phyloP scores from a whole-genome alignment of 2,797 vertebrate genomes.

The Gallinago solitaria region DNA sequence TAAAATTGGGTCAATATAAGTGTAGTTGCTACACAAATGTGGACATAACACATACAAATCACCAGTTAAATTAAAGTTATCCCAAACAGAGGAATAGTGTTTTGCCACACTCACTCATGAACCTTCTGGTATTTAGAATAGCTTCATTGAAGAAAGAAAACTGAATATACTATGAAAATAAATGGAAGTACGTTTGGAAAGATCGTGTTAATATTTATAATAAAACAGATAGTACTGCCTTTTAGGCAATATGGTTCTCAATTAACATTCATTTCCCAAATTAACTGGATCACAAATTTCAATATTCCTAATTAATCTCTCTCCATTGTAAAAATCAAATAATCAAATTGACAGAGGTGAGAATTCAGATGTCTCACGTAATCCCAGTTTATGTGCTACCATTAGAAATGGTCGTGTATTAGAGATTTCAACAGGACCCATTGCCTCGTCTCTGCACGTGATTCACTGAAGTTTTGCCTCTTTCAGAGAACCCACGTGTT shows the following conservation, averaged over 20 bases:
- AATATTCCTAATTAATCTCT: not conserved
- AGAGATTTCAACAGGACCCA: not conserved
- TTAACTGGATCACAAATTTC: not conserved
- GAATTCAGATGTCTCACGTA: not conserved
- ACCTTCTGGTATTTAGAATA: not conserved
- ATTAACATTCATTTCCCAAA: not conserved
- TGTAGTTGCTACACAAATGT: not conserved
- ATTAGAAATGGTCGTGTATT: not conserved
- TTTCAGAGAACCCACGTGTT: not conserved
- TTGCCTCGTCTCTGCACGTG: not conserved
- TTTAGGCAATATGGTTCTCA: not conserved
- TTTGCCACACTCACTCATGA: not conserved
- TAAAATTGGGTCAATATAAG: slow-evolving; percentile 10
- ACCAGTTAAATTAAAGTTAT: not conserved
- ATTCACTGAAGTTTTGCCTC: not conserved
- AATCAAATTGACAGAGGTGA: not conserved
- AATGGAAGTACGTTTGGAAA: not conserved
- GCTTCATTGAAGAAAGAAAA: not conserved
- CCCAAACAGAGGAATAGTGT: not conserved
- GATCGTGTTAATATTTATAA: not conserved
- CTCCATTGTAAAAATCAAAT: not conserved
- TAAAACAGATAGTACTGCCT: not conserved
- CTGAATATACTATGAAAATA: not conserved
- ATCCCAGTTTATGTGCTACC: not conserved
- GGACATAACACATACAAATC: not conserved